Base-by-base conservation (phyloP, 2,113 vertebrate species). In the Hippocampus zosterae region DNA sequence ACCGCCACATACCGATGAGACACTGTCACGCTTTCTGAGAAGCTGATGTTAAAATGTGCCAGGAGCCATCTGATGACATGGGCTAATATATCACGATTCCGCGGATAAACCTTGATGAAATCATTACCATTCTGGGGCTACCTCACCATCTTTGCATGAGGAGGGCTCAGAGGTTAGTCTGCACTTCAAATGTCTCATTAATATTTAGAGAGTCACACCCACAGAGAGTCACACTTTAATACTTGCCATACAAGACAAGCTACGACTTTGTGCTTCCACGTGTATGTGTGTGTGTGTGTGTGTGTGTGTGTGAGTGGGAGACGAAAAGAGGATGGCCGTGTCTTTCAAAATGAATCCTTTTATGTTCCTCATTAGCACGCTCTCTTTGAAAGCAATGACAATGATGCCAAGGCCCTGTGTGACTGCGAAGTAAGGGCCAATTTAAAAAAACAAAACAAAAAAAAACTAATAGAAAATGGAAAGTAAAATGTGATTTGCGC, bases 151-250 rank as follows among this genome's bases (percentile, higher is more conserved):
- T 70, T 73, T 80, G 84, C 79, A 81, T 83, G 83, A 88, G 73
- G 44, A 81, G 75, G 71, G 75, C 69, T 78, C 72, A 72, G 69
- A 78, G 77, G 84, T 80, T 69, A 8, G 37, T 78, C 60, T 60
- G 25, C 57, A 76, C 84, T 83, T 89, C 81, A 89, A 79, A 74
- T 46, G 69, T 66, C 76, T 86, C 80, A 87, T 89, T 81, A 88
- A 89, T 90, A 92, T 86, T 89, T 79, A 25, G 41, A 63, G 69
- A 84, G 67, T 66, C 72, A 65, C 69, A 64, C 68, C 68, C 56
- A 71, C 68, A 75, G 76, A 70, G 78, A 71, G 69, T 18, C 2
- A 5, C 53, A 25, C 72, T 81, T 80, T 75, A 73, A 76, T 74
- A 69, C 67, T 57, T 21, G 21, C 59, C 50, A 40, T 65, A 63